Percentiles rank a stretch among this genome's conserved stretches.
Conservation (phyloP, 2,797 vertebrate species). For the Phoeniculus purpureus region DNA sequence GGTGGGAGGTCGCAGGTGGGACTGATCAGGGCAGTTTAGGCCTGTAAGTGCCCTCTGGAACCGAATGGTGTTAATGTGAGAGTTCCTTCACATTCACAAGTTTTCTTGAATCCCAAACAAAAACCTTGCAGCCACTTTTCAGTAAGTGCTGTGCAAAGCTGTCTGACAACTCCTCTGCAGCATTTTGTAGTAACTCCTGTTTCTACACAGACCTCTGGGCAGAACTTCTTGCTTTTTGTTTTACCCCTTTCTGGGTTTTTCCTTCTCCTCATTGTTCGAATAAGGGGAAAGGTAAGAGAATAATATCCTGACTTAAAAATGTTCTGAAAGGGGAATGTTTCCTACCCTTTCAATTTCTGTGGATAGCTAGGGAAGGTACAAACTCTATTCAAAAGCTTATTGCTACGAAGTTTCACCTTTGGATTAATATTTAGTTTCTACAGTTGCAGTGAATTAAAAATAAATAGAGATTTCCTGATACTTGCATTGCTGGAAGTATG, state of each 20-base stretch:
- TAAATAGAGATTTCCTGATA: not conserved
- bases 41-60: not conserved
- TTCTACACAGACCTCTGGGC: not conserved
- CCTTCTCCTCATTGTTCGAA: not conserved
- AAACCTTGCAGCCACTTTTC: not conserved
- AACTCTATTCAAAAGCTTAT: not conserved
- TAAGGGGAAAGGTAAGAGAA: not conserved
- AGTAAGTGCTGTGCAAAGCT: not conserved
- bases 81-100: not conserved
- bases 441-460: not conserved
- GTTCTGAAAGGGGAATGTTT: not conserved
- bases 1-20: not conserved
- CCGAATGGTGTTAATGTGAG: not conserved
- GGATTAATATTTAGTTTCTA: not conserved
- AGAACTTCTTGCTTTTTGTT: not conserved
- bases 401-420: not conserved
- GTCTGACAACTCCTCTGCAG: not conserved
- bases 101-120: not conserved
- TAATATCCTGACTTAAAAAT: not conserved
- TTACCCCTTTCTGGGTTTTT: fast-evolving
- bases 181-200: not conserved
- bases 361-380: not conserved
- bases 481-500: not conserved
- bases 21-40: not conserved
- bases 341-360: not conserved